Evolutionary conservation across 2,888 invertebrate species (phyloP), one percentile per base, ranked within the genome.

Genomic region (Melanostoma scalare): DNA sequence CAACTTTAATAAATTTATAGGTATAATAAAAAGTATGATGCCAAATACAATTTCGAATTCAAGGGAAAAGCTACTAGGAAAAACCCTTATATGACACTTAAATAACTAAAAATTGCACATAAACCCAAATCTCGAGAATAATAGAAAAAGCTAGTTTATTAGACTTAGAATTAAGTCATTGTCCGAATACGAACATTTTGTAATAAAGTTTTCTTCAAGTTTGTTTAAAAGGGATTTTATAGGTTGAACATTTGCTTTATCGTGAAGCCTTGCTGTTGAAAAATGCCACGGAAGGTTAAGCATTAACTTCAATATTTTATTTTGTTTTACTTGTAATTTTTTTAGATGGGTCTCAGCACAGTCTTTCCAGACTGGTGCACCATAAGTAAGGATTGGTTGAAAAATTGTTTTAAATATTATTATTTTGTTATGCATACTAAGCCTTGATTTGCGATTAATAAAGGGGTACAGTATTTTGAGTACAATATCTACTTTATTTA

Each of bases 331-430:
- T 52, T 52, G 33, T 3, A 52, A 0, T 10, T n/a, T 33, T 52
- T 52, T 35, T 52, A 52, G 10, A 33, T 52, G 33, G 52, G 52
- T 52, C 4, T 52, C 35, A 55, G 53, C 53, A 4, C 10, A 55
- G 10, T 55, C 53, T 36, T 33, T 36, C 53, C 53, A 36, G 10
- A 53, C 50, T 52, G 50, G 50, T 33, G 50, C 50, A 52, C 50
- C 50, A 52, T 52, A 52, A 33, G 50, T 52, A 9, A 52, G 50
- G 31, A 20, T 38, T 8, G 55, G 55, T 8, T 38, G 55, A 6
- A 55, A 55, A 55, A 55, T 55, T 33, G 35, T 10, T 36, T 36
- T 55, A 8, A 36, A 55, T 36, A 55, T 52, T n/a, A 52, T 4
- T 3, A 52, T 48, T 48, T 48, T 48, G 30, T 48, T 48, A 48